phyloP scores from a whole-genome alignment of 2,797 vertebrate genomes.

The Phoebastria nigripes region DNA sequence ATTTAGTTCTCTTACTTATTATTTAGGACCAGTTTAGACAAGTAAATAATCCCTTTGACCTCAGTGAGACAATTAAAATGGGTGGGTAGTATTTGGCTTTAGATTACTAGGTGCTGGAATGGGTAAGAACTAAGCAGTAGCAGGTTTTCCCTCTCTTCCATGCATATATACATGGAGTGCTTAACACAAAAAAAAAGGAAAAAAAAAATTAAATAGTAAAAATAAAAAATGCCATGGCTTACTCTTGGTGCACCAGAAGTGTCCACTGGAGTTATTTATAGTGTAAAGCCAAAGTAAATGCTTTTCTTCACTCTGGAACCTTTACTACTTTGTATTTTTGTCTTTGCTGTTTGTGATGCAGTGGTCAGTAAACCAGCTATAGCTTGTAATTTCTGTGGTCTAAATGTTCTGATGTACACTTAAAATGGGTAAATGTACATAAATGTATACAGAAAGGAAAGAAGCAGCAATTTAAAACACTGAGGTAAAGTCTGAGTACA shows the following conservation, averaged over 20 bases:
- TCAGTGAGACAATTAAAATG: neutral
- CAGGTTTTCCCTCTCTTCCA: neutral
- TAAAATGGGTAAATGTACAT: neutral
- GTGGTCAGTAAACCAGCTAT: neutral
- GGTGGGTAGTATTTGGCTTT: neutral
- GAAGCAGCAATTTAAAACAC: neutral
- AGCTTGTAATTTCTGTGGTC: neutral
- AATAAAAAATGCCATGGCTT: neutral
- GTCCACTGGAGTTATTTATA: neutral
- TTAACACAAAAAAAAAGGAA: neutral
- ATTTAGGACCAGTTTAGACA: neutral
- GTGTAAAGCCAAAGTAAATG: neutral
- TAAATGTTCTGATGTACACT: neutral
- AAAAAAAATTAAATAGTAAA: neutral
- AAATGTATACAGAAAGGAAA: neutral
- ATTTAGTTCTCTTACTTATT: neutral
- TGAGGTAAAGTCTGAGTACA: neutral
- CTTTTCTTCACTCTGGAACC: neutral
- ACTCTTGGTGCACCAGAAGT: neutral
- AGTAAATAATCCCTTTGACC: constrained; percentile 10
- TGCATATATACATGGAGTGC: neutral
- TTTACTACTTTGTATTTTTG: neutral
- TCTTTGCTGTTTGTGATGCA: neutral
- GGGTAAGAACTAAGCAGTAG: neutral
- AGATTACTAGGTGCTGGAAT: neutral